Percentiles rank a stretch among this genome's conserved stretches.
Conservation (phyloP, 1,140 invertebrate species). For the Arion vulgaris region DNA sequence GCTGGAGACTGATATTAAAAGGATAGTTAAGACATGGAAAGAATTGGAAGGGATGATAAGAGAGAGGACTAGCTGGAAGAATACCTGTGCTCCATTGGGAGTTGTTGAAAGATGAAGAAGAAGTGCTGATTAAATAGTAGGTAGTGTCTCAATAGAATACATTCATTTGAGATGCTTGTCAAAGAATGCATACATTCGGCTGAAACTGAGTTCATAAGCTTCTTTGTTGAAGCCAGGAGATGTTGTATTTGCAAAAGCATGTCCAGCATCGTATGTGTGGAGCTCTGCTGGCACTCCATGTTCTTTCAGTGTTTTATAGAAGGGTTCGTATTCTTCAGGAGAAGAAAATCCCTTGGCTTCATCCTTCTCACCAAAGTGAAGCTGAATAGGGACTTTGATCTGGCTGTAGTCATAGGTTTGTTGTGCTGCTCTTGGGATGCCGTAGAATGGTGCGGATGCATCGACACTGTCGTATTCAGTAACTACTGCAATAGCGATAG, state of each 20-base stretch:
- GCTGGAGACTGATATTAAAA: no score
- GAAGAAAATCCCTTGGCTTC: constrained; percentile 46
- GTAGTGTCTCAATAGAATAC: no score
- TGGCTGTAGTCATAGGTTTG: constrained; percentile 55
- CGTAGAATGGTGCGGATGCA: constrained; percentile 67
- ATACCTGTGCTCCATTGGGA: no score
- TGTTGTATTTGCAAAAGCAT: constrained; percentile 44
- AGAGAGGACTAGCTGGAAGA: no score
- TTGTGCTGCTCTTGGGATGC: constrained; percentile 50
- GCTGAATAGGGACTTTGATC: constrained; percentile 64
- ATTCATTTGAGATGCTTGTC: constrained; percentile 29
- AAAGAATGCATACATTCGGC: constrained; percentile 40
- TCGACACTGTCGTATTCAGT: constrained; percentile 50
- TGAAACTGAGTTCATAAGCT: constrained; percentile 30
- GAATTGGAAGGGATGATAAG: no score
- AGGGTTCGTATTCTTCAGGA: constrained; percentile 38
- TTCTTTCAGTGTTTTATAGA: constrained; percentile 42
- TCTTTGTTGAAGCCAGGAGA: constrained; percentile 37
- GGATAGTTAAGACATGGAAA: no score
- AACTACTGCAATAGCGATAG: constrained; percentile 58
- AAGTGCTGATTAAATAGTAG: no score
- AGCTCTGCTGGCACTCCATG: constrained; percentile 37
- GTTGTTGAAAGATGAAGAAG: no score
- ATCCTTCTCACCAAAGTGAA: constrained; percentile 64
- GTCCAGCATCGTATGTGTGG: constrained; percentile 42